Base-by-base conservation (phyloP, 2,797 vertebrate genomes). In the Eutrigla gurnardus region DNA sequence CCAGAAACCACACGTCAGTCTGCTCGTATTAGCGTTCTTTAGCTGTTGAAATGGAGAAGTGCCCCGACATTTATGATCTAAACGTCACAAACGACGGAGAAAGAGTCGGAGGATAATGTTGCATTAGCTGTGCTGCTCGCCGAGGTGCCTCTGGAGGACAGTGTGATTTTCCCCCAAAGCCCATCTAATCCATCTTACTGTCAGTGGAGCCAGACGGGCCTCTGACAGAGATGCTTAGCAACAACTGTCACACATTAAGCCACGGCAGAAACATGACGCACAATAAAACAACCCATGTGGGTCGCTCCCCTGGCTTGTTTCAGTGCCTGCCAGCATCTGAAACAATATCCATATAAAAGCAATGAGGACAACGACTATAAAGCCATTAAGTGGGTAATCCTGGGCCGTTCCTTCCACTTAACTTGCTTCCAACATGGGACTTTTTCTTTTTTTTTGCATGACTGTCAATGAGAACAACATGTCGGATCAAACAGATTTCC, bases 291-390 rank as follows among this genome's bases (percentile, higher is more conserved):
- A 88, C 87, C 89, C 88, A 90, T 70, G 73, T 80, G 80, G 82
- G 60, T 81, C 76, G 64, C 82, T 86, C 76, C 39, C 77, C 72
- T 81, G 75, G 73, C 70, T 77, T 80, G 86, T 91, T 91, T 93
- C 79, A 92, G 82, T 67, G 71, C 78, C 78, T 88, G 88, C 71
- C 85, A 92, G 83, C 70, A 25, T 74, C 71, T 88, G 85, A 92
- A 92, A 93, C 90, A 86, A 89, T 80, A 85, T 73, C 52, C 86
- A 73, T 73, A 87, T 65, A 80, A 81, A 82, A 85, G 45, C 79
- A 74, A 84, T 75, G 76, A 85, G 57, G 73, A 89, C 45, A 64
- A 80, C 70, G 73, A 77, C 79, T 78, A 74, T 76, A 89, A 88
- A 82, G 74, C 60, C 60, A 84, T 90, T 86, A 87, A 91, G 85